phyloP scores from a whole-genome alignment of 2,888 invertebrate species.

The Lepidonotus clava region DNA sequence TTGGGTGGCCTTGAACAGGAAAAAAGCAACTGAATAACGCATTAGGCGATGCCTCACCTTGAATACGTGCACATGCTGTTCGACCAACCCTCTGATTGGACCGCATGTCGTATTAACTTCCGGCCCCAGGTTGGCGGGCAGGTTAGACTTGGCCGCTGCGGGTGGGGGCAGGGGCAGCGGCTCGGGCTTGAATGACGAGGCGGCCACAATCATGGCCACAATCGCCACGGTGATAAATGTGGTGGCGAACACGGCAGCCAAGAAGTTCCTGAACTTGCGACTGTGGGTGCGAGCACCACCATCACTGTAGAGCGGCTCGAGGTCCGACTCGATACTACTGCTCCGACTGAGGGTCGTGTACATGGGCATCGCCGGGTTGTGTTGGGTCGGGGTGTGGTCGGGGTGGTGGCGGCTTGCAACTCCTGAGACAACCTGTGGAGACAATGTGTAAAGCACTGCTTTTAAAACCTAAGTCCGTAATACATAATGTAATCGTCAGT shows the following conservation, averaged over 20 bases:
- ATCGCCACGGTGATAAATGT: conserved; percentile 4
- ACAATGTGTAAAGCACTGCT: too few species aligned
- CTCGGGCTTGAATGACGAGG: not conserved
- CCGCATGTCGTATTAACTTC: conserved; percentile 45
- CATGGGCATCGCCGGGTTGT: conserved; percentile 20
- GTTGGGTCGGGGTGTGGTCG: not conserved
- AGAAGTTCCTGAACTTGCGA: conserved; percentile 9
- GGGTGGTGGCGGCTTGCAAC: too few species aligned
- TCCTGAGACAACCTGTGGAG: too few species aligned
- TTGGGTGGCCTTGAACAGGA: too few species aligned
- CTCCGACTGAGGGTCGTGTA: conserved; percentile 41
- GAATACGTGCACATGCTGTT: conserved; percentile 43
- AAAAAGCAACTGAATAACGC: too few species aligned
- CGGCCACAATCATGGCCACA: conserved; percentile 40
- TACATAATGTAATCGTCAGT: too few species aligned
- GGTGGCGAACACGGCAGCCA: conserved; percentile 31
- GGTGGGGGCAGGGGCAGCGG: not conserved
- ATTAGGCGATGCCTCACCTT: conserved; percentile 41
- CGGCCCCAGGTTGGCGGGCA: not conserved
- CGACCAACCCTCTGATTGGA: not conserved
- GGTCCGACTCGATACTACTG: conserved; percentile 49
- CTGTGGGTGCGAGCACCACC: conserved; percentile 32
- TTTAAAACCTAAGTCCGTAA: too few species aligned
- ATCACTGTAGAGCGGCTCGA: conserved; percentile 53
- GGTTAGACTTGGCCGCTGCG: not conserved